Evolutionary conservation across 2,888 invertebrate species (phyloP).

Genomic region (Acrobeloides nanus): DNA sequence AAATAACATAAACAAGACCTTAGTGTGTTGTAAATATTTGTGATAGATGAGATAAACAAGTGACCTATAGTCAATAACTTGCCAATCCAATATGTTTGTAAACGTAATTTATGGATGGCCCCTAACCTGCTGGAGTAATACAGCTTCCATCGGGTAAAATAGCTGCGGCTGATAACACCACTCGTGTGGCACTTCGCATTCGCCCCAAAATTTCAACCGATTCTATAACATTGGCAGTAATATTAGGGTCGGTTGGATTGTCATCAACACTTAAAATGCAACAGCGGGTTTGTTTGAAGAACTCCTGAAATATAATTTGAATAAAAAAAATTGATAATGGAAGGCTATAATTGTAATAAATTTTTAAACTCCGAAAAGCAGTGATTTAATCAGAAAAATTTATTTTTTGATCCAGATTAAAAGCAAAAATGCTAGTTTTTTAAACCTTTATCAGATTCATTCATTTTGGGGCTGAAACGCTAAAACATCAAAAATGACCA

Average conservation of each 20-base stretch:
- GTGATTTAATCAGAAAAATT: too few relatives aligned
- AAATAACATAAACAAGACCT: too few relatives aligned
- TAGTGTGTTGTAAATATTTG: too few relatives aligned
- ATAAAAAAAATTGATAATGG: too few relatives aligned
- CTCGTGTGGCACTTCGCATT: slow-evolving; percentile 26
- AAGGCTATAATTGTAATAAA: too few relatives aligned
- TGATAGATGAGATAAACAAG: too few relatives aligned
- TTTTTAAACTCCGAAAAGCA: too few relatives aligned
- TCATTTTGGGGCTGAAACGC: background rate
- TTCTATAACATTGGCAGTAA: slow-evolving; percentile 17
- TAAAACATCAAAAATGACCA: background rate
- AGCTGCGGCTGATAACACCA: slow-evolving; percentile 35
- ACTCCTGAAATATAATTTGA: slow-evolving; percentile 11
- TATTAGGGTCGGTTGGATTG: background rate
- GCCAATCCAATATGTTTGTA: too few relatives aligned
- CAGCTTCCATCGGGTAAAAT: slow-evolving; percentile 46
- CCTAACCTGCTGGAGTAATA: slow-evolving; percentile 35
- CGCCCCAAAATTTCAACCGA: slow-evolving; percentile 12
- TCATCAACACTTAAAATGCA: slow-evolving; percentile 11
- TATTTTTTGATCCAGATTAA: too few relatives aligned
- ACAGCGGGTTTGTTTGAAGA: slow-evolving; percentile 12
- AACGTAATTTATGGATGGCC: too few relatives aligned
- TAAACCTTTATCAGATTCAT: background rate
- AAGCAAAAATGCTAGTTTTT: background rate
- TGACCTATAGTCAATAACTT: too few relatives aligned